These are phyloP conservation scores for Caenorhabditis virilis DNA, from an alignment of 2,888 invertebrate species.

Conservation along the genomic window DNA sequence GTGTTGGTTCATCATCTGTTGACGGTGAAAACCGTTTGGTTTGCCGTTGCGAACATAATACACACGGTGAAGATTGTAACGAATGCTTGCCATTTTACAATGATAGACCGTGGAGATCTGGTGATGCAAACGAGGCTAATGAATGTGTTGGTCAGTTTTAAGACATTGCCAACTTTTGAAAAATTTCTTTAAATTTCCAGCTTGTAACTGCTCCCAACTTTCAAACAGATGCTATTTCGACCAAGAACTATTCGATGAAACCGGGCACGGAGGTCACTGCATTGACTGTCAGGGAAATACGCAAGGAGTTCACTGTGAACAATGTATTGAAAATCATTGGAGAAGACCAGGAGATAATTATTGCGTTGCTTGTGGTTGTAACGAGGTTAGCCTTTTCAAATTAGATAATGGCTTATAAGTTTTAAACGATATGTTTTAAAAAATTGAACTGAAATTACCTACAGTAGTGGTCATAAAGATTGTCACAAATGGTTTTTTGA, in stretches of 20 bases:
- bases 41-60: slow-evolving; percentile 91
- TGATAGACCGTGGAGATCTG: slow-evolving; percentile 92
- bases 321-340: slow-evolving; percentile 88
- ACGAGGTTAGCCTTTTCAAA: slow-evolving; percentile 75
- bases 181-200: slow-evolving; percentile 48
- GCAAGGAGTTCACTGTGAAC: slow-evolving; percentile 90
- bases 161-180: no score
- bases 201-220: slow-evolving; percentile 70
- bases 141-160: slow-evolving; percentile 88
- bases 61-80: slow-evolving; percentile 86
- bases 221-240: slow-evolving; percentile 96
- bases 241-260: slow-evolving; percentile 83
- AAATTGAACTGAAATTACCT: no score
- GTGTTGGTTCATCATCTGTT: slow-evolving; percentile 76
- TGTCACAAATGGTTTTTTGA: no score
- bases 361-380: slow-evolving; percentile 83
- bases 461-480: no score
- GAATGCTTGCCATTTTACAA: slow-evolving; percentile 91
- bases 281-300: slow-evolving; percentile 90
- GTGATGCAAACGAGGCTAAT: slow-evolving; percentile 84
- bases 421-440: no score
- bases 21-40: slow-evolving; percentile 73
- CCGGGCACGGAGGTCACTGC: slow-evolving; percentile 96
- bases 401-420: no score
- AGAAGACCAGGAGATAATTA: slow-evolving; percentile 75